Evolutionary conservation across 2,113 vertebrate species (phyloP).

Genomic region (Proterorhinus semilunaris): DNA sequence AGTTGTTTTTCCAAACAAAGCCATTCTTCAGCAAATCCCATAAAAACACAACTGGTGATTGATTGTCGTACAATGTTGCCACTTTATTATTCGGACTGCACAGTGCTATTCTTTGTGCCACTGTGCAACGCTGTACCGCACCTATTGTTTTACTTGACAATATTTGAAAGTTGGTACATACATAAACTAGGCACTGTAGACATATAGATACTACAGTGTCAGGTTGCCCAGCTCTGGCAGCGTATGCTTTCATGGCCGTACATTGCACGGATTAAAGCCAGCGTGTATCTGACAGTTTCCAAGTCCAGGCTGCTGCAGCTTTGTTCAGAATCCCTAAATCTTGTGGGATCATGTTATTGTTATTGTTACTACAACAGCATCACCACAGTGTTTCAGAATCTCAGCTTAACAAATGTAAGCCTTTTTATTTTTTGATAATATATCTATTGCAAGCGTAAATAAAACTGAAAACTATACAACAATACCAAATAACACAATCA

Average conservation of each 20-base stretch:
- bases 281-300: constrained; percentile 25
- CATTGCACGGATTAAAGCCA: constrained; percentile 22
- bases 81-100: not conserved
- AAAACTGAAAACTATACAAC: too few species aligned
- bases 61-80: not conserved
- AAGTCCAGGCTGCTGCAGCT: constrained; percentile 37
- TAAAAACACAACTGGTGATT: not conserved
- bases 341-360: constrained; percentile 52
- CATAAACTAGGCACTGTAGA: not conserved
- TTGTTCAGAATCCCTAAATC: constrained; percentile 52
- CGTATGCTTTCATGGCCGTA: not conserved
- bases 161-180: not conserved
- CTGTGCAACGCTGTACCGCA: not conserved
- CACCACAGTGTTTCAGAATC: constrained; percentile 22
- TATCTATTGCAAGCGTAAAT: too few species aligned
- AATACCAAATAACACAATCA: too few species aligned
- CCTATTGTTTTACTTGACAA: not conserved
- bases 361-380: constrained; percentile 60
- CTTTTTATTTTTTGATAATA: not conserved
- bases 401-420: not conserved
- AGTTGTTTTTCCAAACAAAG: not conserved
- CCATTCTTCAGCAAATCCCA: not conserved
- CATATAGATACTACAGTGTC: not conserved
- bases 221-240: not conserved
- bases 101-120: not conserved